These are phyloP conservation scores for Rhea pennata DNA, from an alignment of 2,113 vertebrate genomes.

Conservation along the genomic window DNA sequence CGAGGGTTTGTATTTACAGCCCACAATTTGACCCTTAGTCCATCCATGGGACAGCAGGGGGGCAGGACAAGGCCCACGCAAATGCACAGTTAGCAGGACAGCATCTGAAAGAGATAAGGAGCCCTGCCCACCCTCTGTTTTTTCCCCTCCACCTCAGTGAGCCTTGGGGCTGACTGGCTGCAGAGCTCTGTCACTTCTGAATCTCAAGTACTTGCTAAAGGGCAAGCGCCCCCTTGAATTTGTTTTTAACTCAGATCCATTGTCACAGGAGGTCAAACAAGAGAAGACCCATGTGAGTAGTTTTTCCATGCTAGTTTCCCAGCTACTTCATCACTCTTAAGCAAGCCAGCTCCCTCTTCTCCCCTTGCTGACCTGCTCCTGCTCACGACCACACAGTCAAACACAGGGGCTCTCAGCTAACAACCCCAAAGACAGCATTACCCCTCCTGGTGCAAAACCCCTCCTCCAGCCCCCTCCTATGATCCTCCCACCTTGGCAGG, in stretches of 20 bases:
- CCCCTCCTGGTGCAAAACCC: not conserved
- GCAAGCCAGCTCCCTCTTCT: not conserved
- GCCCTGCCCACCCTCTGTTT: not conserved
- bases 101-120: not conserved
- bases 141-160: not conserved
- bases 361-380: not conserved
- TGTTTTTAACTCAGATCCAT: not conserved
- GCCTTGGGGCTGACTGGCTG: not conserved
- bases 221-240: not conserved
- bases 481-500: not conserved
- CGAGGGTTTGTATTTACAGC: not conserved
- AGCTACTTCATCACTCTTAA: not conserved
- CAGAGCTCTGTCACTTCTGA: not conserved
- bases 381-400: not conserved
- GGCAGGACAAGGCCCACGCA: not conserved
- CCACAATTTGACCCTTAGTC: not conserved
- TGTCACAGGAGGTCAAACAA: not conserved
- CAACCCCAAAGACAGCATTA: not conserved
- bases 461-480: not conserved
- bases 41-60: not conserved
- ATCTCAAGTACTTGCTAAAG: not conserved
- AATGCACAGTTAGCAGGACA: not conserved
- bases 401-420: not conserved
- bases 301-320: not conserved
- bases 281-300: not conserved